These are phyloP conservation scores for Eudasyphora cyanicolor DNA, from an alignment of 2,888 invertebrate species.

Conservation along the genomic window DNA sequence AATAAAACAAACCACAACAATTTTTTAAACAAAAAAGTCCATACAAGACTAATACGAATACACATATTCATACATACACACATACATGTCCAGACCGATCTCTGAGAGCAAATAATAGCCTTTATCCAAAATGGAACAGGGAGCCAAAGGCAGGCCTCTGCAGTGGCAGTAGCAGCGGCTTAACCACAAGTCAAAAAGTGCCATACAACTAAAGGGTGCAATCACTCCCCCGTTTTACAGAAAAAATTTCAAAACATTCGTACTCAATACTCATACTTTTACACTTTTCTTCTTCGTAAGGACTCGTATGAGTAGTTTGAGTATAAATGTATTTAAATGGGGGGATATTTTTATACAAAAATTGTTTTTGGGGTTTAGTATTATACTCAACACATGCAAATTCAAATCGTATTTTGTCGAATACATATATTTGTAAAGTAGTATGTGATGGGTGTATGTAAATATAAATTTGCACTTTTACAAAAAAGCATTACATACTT, in stretches of 20 bases:
- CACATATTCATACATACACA: not conserved
- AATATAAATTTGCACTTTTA: not conserved
- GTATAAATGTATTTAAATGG: not conserved
- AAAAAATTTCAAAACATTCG: not conserved
- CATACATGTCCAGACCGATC: not conserved
- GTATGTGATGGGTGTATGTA: no score
- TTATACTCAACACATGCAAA: not conserved
- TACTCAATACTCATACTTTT: not conserved
- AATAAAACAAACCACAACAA: not conserved
- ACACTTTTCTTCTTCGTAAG: not conserved
- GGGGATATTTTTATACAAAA: not conserved
- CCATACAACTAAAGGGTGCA: not conserved
- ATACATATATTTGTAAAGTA: no score
- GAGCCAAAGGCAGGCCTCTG: no score
- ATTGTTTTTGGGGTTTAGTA: not conserved
- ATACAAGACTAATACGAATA: not conserved
- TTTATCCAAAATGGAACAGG: not conserved
- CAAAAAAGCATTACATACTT: no score
- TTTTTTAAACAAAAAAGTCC: not conserved
- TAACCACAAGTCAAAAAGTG: not conserved
- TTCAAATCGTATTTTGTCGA: not conserved
- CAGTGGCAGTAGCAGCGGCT: not conserved
- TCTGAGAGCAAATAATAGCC: not conserved
- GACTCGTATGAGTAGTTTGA: not conserved
- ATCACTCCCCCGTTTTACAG: not conserved